Conservation (phyloP, 2,113 vertebrate genomes). For the Notechis scutatus region DNA sequence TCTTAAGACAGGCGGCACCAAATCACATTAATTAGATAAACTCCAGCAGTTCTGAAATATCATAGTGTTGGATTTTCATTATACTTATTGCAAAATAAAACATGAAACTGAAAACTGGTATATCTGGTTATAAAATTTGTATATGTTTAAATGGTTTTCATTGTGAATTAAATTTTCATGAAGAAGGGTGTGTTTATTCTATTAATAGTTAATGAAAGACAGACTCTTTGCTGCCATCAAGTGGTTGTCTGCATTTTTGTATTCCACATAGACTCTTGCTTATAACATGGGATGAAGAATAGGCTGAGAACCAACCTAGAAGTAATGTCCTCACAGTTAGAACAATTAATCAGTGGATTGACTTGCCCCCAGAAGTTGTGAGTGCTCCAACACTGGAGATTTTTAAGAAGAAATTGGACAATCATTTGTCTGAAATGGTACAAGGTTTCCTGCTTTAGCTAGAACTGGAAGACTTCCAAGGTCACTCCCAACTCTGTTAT, state of each 20-base stretch:
- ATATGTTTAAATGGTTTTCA: neutral
- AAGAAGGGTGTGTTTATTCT: neutral
- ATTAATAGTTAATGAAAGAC: neutral
- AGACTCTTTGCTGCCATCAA: neutral
- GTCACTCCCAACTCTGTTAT: neutral
- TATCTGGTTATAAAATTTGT: neutral
- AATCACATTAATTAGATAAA: neutral
- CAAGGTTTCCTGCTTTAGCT: neutral
- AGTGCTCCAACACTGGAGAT: neutral
- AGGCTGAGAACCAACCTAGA: neutral
- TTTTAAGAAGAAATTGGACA: neutral
- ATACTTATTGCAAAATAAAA: neutral
- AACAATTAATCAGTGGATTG: neutral
- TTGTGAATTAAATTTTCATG: neutral
- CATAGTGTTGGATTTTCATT: neutral
- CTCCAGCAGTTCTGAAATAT: neutral
- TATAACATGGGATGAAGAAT: neutral
- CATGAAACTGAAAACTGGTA: neutral
- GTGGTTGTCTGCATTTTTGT: neutral
- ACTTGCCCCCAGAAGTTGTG: neutral
- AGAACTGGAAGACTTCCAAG: neutral
- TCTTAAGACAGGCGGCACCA: neutral
- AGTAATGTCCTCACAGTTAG: neutral
- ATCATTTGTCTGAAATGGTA: neutral
- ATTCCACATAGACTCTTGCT: neutral